Conservation (phyloP, 2,888 invertebrate genomes). For the Amaurobius ferox region DNA sequence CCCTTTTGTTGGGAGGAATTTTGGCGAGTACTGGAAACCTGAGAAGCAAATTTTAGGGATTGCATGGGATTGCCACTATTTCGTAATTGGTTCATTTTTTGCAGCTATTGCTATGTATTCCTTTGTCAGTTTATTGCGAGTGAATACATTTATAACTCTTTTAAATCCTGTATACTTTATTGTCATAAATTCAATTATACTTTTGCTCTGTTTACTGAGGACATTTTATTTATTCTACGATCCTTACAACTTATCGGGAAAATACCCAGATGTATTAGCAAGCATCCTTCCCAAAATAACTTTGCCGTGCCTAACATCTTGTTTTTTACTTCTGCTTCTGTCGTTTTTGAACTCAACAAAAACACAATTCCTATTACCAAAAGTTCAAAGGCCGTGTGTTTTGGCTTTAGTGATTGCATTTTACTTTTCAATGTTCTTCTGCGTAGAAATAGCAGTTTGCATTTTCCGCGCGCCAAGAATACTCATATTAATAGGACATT, state of each 20-base stretch:
- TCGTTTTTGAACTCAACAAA: conserved; percentile 89
- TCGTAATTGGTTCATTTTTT: conserved; percentile 90
- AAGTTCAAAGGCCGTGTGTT: conserved; percentile 86
- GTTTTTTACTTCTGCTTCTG: conserved; percentile 90
- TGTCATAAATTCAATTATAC: conserved; percentile 88
- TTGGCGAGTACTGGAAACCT: conserved; percentile 45
- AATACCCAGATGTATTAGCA: conserved; percentile 86
- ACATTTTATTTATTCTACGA: conserved; percentile 93
- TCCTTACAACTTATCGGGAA: conserved; percentile 91
- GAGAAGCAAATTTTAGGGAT: conserved; percentile 25
- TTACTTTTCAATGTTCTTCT: conserved; percentile 88
- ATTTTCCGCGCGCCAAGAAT: conserved; percentile 74
- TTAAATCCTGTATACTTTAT: conserved; percentile 92
- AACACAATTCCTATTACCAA: conserved; percentile 77
- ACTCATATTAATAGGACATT: conserved; percentile 81
- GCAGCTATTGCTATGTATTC: conserved; percentile 89
- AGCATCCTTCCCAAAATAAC: conserved; percentile 90
- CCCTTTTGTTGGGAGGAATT: conserved; percentile 26
- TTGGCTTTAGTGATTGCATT: conserved; percentile 87
- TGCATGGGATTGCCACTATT: conserved; percentile 91
- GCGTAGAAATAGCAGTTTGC: conserved; percentile 84
- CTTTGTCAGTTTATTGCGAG: conserved; percentile 89
- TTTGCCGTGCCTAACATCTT: conserved; percentile 91
- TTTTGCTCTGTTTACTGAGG: conserved; percentile 85
- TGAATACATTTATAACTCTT: conserved; percentile 85